Evolutionary conservation across 2,888 invertebrate genomes (phyloP).

Genomic region (Pegoplata infirma): DNA sequence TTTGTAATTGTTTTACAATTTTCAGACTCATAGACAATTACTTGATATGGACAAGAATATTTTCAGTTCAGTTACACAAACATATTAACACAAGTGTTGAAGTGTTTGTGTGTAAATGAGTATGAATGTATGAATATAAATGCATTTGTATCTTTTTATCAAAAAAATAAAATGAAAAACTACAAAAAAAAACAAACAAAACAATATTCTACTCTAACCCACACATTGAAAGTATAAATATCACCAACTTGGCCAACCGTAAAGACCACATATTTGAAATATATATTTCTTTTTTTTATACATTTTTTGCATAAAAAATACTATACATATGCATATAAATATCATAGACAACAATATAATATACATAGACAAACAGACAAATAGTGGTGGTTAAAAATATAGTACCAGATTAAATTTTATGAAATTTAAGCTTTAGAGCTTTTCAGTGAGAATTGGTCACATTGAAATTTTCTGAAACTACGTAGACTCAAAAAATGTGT

Average conservation of each 20-base stretch:
- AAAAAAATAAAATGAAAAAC: slow-evolving; percentile 8
- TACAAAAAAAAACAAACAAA: slow-evolving; percentile 4
- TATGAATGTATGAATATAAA: neutral
- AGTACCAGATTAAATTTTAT: too few species aligned
- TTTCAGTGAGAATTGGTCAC: too few species aligned
- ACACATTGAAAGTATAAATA: slow-evolving; percentile 1
- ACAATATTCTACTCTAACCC: neutral
- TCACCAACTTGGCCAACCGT: slow-evolving; percentile 41
- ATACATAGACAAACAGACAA: neutral
- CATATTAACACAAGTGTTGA: neutral
- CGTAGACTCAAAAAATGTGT: too few species aligned
- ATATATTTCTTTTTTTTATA: too few species aligned
- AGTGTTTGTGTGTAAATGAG: neutral
- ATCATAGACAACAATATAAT: neutral
- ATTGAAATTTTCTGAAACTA: too few species aligned
- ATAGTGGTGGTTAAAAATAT: too few species aligned
- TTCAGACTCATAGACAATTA: slow-evolving; percentile 19
- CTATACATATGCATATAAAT: slow-evolving; percentile 10
- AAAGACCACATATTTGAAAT: slow-evolving; percentile 47
- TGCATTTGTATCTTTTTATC: neutral
- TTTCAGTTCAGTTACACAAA: neutral
- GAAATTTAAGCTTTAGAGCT: too few species aligned
- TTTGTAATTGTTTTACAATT: slow-evolving; percentile 30
- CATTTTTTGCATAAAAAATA: slow-evolving; percentile 22
- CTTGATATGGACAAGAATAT: slow-evolving; percentile 19